These are phyloP conservation scores for Lepilemur septentrionalis DNA, from an alignment of 2,797 vertebrate genomes.

Conservation along the genomic window DNA sequence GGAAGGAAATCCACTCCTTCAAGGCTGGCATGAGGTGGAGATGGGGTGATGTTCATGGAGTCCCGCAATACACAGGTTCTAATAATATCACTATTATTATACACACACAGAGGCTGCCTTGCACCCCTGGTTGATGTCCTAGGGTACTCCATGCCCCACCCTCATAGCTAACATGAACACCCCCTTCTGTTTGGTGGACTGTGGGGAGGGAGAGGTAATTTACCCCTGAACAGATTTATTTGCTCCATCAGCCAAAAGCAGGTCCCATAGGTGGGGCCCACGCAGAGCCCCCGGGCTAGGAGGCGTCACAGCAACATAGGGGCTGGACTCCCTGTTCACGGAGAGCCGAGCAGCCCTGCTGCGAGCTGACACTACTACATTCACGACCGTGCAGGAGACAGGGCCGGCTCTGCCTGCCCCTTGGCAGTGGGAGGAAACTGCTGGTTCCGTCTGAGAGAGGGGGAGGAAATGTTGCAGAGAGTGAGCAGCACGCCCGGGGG, in stretches of 20 bases:
- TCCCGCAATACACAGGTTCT: not conserved
- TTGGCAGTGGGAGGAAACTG: not conserved
- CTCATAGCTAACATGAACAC: not conserved
- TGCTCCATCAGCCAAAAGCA: not conserved
- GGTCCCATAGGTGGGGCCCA: not conserved
- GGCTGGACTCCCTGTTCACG: not conserved
- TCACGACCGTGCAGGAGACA: not conserved
- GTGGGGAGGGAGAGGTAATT: not conserved
- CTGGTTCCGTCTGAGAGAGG: not conserved
- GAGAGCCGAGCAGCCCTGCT: not conserved
- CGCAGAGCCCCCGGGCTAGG: not conserved
- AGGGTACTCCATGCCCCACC: not conserved
- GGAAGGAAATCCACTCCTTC: not conserved
- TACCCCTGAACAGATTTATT: not conserved
- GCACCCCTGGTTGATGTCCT: not conserved
- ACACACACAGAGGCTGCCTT: not conserved
- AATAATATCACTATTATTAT: not conserved
- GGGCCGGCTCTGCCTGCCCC: no score
- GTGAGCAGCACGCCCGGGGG: not conserved
- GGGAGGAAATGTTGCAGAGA: not conserved
- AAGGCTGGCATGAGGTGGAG: not conserved
- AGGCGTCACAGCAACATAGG: not conserved
- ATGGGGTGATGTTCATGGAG: not conserved
- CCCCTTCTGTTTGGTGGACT: not conserved
- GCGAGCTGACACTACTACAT: not conserved